Conservation (phyloP, 2,888 invertebrate species). For the Leptinotarsa rubiginosa region DNA sequence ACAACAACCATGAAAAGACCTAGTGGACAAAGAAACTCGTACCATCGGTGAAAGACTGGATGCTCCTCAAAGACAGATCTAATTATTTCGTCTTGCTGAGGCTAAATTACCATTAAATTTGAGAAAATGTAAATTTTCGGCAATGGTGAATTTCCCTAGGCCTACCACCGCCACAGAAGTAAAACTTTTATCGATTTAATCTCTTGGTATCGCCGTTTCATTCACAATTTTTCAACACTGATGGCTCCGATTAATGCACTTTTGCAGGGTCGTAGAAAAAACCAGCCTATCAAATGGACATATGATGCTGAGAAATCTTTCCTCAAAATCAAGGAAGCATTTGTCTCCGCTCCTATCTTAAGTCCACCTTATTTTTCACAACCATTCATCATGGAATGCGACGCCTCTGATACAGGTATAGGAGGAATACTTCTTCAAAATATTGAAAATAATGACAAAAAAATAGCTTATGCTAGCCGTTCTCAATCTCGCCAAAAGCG, state of each 20-base stretch:
- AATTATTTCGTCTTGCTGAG: too few species aligned
- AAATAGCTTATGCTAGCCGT: background rate
- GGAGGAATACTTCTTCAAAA: background rate
- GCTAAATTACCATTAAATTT: too few species aligned
- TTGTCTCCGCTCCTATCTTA: background rate
- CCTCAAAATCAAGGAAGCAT: background rate
- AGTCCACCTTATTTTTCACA: background rate
- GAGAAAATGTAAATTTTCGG: too few species aligned
- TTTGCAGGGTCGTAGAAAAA: background rate
- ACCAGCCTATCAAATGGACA: background rate
- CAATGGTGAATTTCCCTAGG: too few species aligned
- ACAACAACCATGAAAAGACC: too few species aligned
- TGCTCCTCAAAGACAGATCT: too few species aligned
- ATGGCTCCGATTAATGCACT: background rate
- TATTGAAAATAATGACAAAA: background rate
- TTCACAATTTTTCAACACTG: background rate
- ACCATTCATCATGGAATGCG: background rate
- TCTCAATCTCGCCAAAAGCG: background rate
- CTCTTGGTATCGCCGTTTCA: background rate
- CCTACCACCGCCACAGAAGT: too few species aligned
- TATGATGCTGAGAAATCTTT: background rate
- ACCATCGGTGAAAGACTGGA: too few species aligned
- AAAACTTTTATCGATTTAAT: too few species aligned
- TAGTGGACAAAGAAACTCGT: too few species aligned
- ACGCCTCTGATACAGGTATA: background rate